Conservation (phyloP, 2,888 invertebrate genomes). For the Drosophila ochracea region DNA sequence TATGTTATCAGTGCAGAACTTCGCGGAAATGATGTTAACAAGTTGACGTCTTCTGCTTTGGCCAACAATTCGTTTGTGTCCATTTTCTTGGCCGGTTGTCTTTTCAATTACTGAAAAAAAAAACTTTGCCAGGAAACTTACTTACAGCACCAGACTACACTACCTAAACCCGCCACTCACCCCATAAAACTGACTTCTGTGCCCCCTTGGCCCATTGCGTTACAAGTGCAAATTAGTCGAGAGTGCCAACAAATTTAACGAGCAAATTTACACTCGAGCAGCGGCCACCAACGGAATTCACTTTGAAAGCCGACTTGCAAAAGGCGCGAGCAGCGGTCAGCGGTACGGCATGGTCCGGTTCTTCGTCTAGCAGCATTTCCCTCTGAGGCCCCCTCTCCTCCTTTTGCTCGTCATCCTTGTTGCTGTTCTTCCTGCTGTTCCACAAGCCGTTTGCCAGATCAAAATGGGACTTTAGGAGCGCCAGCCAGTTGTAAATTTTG, state of each 20-base stretch:
- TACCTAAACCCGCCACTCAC: not conserved
- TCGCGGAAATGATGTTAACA: constrained; percentile 25
- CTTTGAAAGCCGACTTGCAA: constrained; percentile 41
- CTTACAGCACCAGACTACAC: constrained; percentile 38
- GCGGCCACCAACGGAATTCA: constrained; percentile 58
- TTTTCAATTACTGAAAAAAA: constrained; percentile 65
- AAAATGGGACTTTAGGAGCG: constrained; percentile 50
- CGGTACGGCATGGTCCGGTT: constrained; percentile 13
- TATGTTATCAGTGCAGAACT: not conserved
- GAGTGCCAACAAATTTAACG: constrained; percentile 82
- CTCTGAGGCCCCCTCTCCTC: not conserved
- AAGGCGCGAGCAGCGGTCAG: constrained; percentile 54
- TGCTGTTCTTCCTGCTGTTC: constrained; percentile 1
- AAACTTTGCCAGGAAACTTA: constrained; percentile 3
- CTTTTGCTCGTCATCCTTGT: not conserved
- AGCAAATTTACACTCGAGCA: constrained; percentile 79
- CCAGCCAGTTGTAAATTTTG: constrained; percentile 61
- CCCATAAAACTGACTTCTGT: constrained; percentile 2
- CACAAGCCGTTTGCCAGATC: constrained; percentile 50
- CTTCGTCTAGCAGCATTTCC: not conserved
- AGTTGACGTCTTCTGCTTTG: constrained; percentile 25
- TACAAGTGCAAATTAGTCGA: constrained; percentile 80
- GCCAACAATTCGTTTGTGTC: constrained; percentile 28
- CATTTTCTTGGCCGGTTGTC: constrained; percentile 58
- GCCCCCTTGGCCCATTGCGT: constrained; percentile 58